Evolutionary conservation across 2,888 invertebrate genomes (phyloP).

Genomic region (Papilio gigon): DNA sequence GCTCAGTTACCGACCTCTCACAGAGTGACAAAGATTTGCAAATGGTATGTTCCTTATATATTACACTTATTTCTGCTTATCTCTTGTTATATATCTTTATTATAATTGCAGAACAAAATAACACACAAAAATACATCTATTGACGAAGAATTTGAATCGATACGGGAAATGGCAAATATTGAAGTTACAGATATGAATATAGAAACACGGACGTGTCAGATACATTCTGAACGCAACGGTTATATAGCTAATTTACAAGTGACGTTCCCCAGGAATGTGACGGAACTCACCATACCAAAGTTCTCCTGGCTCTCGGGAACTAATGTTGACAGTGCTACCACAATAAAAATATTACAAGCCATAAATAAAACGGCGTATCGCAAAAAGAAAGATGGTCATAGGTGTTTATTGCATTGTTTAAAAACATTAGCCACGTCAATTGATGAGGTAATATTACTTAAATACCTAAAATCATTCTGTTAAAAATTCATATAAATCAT

Average conservation of each 20-base stretch:
- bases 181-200: constrained; percentile 83
- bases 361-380: constrained; percentile 91
- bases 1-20: constrained; percentile 69
- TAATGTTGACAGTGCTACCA: constrained; percentile 86
- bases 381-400: constrained; percentile 91
- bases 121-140: constrained; percentile 69
- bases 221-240: constrained; percentile 80
- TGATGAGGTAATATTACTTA: constrained; percentile 70
- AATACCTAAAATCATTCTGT: too few species aligned
- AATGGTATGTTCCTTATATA: constrained; percentile 57
- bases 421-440: constrained; percentile 77
- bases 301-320: constrained; percentile 79
- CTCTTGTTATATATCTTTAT: background rate
- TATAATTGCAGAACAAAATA: constrained; percentile 64
- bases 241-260: constrained; percentile 82
- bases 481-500: too few species aligned
- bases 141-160: constrained; percentile 79
- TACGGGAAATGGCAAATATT: constrained; percentile 78
- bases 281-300: constrained; percentile 76
- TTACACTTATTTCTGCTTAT: background rate
- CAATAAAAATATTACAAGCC: constrained; percentile 89
- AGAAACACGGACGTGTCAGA: constrained; percentile 82
- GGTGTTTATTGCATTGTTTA: constrained; percentile 94
- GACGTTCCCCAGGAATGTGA: constrained; percentile 81
- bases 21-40: constrained; percentile 68